Conservation (phyloP, 2,797 vertebrate species). For the Nannoperca obscura region DNA sequence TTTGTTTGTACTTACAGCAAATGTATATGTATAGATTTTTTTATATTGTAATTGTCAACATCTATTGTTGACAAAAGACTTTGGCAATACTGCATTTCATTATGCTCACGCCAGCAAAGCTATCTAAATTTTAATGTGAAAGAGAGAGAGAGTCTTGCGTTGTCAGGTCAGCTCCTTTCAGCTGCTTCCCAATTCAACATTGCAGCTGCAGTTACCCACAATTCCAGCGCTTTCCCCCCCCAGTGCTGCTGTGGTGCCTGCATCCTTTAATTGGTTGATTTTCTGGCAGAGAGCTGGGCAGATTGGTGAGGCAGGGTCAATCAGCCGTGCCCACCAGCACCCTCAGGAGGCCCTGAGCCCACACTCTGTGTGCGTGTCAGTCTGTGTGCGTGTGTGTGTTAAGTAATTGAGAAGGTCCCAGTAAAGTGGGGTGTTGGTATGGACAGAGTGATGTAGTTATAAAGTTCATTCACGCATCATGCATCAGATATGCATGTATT, state of each 20-base stretch:
- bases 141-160: conserved; percentile 30
- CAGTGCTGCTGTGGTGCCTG: conserved; percentile 66
- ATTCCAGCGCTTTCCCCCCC: conserved; percentile 36
- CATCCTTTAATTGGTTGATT: conserved; percentile 88
- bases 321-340: conserved; percentile 80
- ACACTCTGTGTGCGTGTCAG: conserved; percentile 25
- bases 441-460: conserved; percentile 55
- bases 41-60: too few relatives aligned
- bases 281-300: conserved; percentile 82
- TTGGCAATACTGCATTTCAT: too few relatives aligned
- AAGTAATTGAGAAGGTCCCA: conserved; percentile 71
- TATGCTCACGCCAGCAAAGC: too few relatives aligned
- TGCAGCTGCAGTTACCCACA: conserved; percentile 64
- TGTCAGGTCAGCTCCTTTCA: conserved; percentile 67
- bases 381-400: conserved; percentile 26
- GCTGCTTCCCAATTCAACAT: conserved; percentile 66
- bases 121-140: neutral
- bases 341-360: conserved; percentile 61
- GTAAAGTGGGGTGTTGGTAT: conserved; percentile 59
- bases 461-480: conserved; percentile 60
- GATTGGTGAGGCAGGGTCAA: conserved; percentile 84
- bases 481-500: conserved; percentile 61
- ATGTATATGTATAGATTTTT: too few relatives aligned
- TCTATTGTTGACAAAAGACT: too few relatives aligned
- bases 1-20: too few relatives aligned